A percentile compares a stretch with the other conserved stretches of the same genome.
These are phyloP conservation scores for Parazoanthus atlanticus DNA, from an alignment of 92 coral and sea anemone genomes.

Conservation along the genomic window DNA sequence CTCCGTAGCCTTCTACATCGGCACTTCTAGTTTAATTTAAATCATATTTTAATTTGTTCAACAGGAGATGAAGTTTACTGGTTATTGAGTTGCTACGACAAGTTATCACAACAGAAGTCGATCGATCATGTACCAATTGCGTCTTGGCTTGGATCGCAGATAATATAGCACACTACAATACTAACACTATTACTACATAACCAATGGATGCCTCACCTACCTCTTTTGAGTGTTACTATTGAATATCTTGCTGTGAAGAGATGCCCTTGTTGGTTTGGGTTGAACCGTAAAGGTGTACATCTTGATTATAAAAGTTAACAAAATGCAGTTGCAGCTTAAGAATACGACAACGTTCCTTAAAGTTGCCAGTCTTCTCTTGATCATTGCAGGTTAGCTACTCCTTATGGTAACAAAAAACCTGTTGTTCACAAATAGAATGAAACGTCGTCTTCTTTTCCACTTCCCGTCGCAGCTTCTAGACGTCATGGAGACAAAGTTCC, in stretches of 20 bases:
- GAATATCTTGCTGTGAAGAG: constrained; percentile 10
- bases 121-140: too few relatives aligned
- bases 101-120: too few relatives aligned
- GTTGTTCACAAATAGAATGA: not conserved
- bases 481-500: not conserved
- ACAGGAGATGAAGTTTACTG: too few relatives aligned
- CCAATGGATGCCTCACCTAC: not conserved
- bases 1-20: too few relatives aligned
- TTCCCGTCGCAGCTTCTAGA: not conserved
- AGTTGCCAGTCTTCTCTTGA: constrained; percentile 31
- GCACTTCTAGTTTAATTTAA: too few relatives aligned
- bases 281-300: constrained; percentile 10
- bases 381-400: constrained; percentile 13
- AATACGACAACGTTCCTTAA: constrained; percentile 2
- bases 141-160: too few relatives aligned
- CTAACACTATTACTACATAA: too few relatives aligned
- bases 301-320: constrained; percentile 25
- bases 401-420: not conserved
- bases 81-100: too few relatives aligned
- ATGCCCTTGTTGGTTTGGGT: not conserved
- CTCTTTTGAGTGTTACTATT: constrained; percentile 8
- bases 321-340: constrained; percentile 14
- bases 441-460: not conserved
- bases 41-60: too few relatives aligned
- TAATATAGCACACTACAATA: too few relatives aligned